A percentile compares a stretch with the other conserved stretches of the same genome.
Conservation (phyloP, 2,888 invertebrate genomes). For the Timema cristinae region DNA sequence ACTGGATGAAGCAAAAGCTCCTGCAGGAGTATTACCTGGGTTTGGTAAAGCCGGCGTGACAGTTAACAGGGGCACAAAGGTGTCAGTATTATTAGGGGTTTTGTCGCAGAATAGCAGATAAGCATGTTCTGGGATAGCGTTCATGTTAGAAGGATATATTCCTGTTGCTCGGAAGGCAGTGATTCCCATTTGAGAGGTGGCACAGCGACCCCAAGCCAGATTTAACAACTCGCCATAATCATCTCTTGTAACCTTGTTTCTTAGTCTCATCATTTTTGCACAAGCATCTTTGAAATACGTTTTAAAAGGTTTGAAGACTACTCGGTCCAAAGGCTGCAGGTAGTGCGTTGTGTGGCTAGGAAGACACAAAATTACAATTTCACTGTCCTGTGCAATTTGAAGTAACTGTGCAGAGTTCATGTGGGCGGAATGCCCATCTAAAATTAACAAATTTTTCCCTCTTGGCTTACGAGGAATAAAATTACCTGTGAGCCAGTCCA, state of each 20-base stretch:
- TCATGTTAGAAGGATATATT: constrained; percentile 31
- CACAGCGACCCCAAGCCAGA: constrained; percentile 11
- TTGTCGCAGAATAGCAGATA: not conserved
- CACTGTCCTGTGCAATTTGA: constrained; percentile 28
- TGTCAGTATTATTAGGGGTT: no score
- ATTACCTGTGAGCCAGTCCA: constrained; percentile 34
- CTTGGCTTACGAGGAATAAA: constrained; percentile 33
- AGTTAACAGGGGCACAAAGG: no score
- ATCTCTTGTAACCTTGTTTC: not conserved
- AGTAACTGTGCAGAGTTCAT: constrained; percentile 28
- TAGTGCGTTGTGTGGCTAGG: constrained; percentile 35
- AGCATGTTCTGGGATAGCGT: constrained; percentile 15
- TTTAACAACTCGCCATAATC: not conserved
- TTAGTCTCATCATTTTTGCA: no score
- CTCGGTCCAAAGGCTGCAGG: no score
- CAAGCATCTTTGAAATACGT: no score
- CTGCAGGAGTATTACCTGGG: no score
- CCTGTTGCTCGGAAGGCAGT: constrained; percentile 30
- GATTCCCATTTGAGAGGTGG: constrained; percentile 27
- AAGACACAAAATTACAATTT: constrained; percentile 32
- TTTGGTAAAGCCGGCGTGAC: no score
- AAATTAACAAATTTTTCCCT: constrained; percentile 35
- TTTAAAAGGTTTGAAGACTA: no score
- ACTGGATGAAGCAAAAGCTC: no score
- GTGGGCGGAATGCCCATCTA: constrained; percentile 39